A percentile compares a stretch with the other conserved stretches of the same genome.
Conservation (phyloP, 2,888 invertebrate species). For the Leptinotarsa tumamoca region DNA sequence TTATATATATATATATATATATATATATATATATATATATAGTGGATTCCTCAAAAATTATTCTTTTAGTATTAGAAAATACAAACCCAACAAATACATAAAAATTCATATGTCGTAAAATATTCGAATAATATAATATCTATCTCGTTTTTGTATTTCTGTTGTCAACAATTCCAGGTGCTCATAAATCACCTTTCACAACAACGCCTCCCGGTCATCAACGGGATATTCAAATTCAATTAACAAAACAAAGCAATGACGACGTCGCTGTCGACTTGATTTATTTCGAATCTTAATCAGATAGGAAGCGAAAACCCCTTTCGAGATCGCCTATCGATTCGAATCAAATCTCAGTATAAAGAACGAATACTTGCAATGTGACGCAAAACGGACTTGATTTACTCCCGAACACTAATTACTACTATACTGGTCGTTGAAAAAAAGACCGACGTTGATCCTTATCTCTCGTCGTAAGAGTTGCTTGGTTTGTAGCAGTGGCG, state of each 20-base stretch:
- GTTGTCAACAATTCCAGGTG: neutral
- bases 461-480: neutral
- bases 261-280: slow-evolving; percentile 1
- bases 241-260: slow-evolving; percentile 4
- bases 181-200: neutral
- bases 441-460: slow-evolving; percentile 17
- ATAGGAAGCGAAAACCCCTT: slow-evolving; percentile 1
- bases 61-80: too few relatives aligned
- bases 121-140: neutral
- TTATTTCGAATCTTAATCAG: neutral
- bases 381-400: slow-evolving; percentile 30
- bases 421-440: slow-evolving; percentile 5
- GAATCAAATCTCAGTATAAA: slow-evolving; percentile 10
- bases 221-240: slow-evolving; percentile 8
- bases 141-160: too few relatives aligned
- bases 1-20: too few relatives aligned
- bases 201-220: neutral
- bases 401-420: slow-evolving; percentile 25
- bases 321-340: slow-evolving; percentile 1
- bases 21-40: too few relatives aligned
- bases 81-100: too few relatives aligned
- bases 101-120: too few relatives aligned
- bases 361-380: slow-evolving; percentile 1
- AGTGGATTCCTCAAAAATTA: too few relatives aligned
- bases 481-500: slow-evolving; percentile 17